These are phyloP conservation scores for Crematogaster levior DNA, from an alignment of 2,888 invertebrate genomes.

Conservation along the genomic window DNA sequence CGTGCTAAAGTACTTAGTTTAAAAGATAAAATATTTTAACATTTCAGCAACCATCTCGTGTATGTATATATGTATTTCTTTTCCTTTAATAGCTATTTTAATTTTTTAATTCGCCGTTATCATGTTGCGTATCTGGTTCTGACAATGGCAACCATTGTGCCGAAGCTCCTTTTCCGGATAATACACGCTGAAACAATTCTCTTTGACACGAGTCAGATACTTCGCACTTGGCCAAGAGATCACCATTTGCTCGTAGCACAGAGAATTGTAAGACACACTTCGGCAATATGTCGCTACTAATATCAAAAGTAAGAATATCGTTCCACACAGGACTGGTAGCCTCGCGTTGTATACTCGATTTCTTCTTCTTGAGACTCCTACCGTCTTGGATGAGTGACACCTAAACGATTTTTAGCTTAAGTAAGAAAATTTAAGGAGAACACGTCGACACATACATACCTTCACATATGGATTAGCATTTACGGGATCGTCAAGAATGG, in stretches of 20 bases:
- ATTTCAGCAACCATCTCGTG: not conserved
- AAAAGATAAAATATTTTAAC: not conserved
- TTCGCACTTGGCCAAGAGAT: slow-evolving; percentile 87
- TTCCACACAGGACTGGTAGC: slow-evolving; percentile 87
- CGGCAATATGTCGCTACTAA: slow-evolving; percentile 87
- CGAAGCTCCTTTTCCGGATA: slow-evolving; percentile 87
- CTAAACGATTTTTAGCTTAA: slow-evolving; percentile 61
- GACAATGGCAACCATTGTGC: slow-evolving; percentile 88
- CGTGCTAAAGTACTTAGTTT: not conserved
- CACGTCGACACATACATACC: slow-evolving; percentile 75
- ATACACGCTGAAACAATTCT: slow-evolving; percentile 87
- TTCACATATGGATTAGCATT: slow-evolving; percentile 87
- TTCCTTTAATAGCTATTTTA: slow-evolving; percentile 34
- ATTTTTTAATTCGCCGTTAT: slow-evolving; percentile 61
- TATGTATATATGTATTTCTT: not conserved
- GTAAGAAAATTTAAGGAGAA: not conserved
- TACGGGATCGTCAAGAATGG: slow-evolving; percentile 71
- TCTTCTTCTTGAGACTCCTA: slow-evolving; percentile 86
- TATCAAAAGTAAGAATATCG: slow-evolving; percentile 86
- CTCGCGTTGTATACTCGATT: slow-evolving; percentile 86
- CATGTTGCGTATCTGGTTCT: slow-evolving; percentile 80
- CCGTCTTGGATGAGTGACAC: slow-evolving; percentile 84
- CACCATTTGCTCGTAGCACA: slow-evolving; percentile 89
- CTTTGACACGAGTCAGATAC: slow-evolving; percentile 85
- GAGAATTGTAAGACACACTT: slow-evolving; percentile 87